These are phyloP conservation scores for Amazonetta brasiliensis DNA, from an alignment of 2,797 vertebrate genomes.

Conservation along the genomic window DNA sequence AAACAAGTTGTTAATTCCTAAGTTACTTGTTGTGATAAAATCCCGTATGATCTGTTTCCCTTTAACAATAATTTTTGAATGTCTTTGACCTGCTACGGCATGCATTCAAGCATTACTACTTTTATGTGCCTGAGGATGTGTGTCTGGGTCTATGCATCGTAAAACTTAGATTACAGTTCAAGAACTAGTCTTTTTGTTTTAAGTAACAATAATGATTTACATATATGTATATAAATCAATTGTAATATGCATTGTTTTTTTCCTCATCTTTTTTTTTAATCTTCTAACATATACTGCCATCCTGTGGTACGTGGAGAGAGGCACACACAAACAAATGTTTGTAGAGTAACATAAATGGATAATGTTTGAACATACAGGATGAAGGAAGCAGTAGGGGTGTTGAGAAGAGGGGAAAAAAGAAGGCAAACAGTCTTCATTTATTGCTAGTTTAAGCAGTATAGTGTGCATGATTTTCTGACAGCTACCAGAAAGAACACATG, in stretches of 20 bases:
- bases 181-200: neutral
- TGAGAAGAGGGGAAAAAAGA: neutral
- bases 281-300: conserved; percentile 70
- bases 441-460: neutral
- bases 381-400: neutral
- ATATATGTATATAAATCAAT: neutral
- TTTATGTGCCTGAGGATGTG: neutral
- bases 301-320: conserved; percentile 46
- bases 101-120: accelerated
- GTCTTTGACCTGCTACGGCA: neutral
- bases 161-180: neutral
- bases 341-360: neutral
- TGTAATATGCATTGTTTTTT: neutral
- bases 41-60: neutral
- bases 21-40: neutral
- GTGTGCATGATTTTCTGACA: neutral
- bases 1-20: neutral
- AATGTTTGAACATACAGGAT: neutral
- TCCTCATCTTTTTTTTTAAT: neutral
- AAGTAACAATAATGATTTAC: neutral
- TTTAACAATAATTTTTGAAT: neutral
- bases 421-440: neutral
- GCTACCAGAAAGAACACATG: neutral
- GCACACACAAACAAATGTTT: neutral
- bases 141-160: neutral